Evolutionary conservation across 2,797 vertebrate genomes (phyloP), one percentile per base, ranked within the genome.

Genomic region (Karalla daura): DNA sequence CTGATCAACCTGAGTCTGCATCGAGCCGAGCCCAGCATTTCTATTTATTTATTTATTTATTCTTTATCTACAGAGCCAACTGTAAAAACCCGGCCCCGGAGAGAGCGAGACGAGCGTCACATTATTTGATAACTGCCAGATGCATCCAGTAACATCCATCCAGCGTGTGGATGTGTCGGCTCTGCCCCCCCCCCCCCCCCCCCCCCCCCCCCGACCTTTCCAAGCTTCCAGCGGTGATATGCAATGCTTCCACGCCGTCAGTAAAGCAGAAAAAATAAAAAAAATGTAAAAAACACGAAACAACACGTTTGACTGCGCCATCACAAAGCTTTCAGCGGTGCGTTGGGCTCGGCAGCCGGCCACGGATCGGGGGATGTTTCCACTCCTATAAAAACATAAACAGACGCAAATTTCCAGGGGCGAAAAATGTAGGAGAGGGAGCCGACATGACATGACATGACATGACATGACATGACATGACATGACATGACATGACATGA

Each of bases 1-100:
- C 81, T 83, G 78, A 85, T 85, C 85, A 86, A 83, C 80, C 78
- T 39, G 62, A 53, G 65, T 83, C 69, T 66, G 67, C 54, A 68
- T 79, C 52, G 12, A 52, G 49, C 40, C 24, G 20, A 62, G 47
- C 53, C 45, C 27, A 46, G 40, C 54, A 61, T 63, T 77, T n/a
- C n/a, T n/a, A n/a, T n/a, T n/a, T n/a, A n/a, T n/a, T n/a, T n/a
- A n/a, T n/a, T n/a, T n/a, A n/a, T n/a, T n/a, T n/a, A n/a, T n/a
- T n/a, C n/a, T n/a, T 71, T 32, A 81, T 81, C 72, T 46, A 39
- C 69, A 73, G 61, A 78, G 55, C 39, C 51, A 33, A 68, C 37
- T 60, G 60, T 51, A 75, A 51, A 58, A 52, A 44, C 24, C n/a
- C n/a, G n/a, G n/a, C 63, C 25, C 50, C 47, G 55, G 20, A 61